phyloP scores from a whole-genome alignment of 2,888 invertebrate species.

The Acleris sparsana region DNA sequence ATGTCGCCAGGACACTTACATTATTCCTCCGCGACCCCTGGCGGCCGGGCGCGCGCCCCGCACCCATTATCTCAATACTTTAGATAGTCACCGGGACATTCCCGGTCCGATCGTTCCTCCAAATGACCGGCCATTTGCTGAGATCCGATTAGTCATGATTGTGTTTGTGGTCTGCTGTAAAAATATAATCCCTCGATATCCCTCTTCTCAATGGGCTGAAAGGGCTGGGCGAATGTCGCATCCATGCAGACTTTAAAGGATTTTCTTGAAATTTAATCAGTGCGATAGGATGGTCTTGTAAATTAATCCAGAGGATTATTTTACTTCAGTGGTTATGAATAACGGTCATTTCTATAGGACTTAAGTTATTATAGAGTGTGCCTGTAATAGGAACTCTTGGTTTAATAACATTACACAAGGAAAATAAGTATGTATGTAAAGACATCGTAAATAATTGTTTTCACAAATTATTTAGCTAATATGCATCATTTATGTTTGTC shows the following conservation, averaged over 20 bases:
- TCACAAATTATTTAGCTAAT: too few relatives aligned
- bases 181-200: constrained; percentile 73
- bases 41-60: constrained; percentile 56
- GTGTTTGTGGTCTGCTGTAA: constrained; percentile 76
- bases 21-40: constrained; percentile 65
- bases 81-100: constrained; percentile 80
- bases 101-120: constrained; percentile 70
- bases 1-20: constrained; percentile 83
- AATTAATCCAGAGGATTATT: constrained; percentile 72
- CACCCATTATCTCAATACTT: constrained; percentile 82
- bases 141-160: constrained; percentile 82
- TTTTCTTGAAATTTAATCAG: constrained; percentile 70
- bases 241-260: constrained; percentile 62
- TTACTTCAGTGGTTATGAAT: constrained; percentile 51
- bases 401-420: neutral
- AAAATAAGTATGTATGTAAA: too few relatives aligned
- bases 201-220: constrained; percentile 55
- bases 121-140: constrained; percentile 79
- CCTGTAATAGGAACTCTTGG: neutral
- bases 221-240: constrained; percentile 67
- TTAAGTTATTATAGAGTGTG: neutral
- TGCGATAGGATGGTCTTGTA: constrained; percentile 58
- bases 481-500: too few relatives aligned
- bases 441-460: too few relatives aligned
- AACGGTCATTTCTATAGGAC: constrained; percentile 3